phyloP scores from a whole-genome alignment of 2,113 vertebrate species.

The Abramis brama region DNA sequence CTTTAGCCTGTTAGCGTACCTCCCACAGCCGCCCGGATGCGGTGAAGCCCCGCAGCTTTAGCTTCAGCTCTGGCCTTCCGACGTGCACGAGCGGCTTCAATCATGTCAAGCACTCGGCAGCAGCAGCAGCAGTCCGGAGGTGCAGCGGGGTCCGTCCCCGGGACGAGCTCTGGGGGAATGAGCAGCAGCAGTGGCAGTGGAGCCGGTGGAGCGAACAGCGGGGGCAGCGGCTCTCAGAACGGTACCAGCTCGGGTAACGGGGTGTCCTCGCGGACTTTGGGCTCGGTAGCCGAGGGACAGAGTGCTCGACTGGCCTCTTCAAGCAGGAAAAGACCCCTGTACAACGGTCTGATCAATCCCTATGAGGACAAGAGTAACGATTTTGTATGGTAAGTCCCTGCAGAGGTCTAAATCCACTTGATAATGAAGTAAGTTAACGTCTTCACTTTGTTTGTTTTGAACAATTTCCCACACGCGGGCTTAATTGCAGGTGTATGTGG shows the following conservation, averaged over 20 bases:
- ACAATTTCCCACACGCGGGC: not conserved
- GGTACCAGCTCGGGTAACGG: conserved; percentile 68
- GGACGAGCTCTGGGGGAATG: conserved; percentile 73
- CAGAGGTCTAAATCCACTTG: not conserved
- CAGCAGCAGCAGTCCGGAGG: conserved; percentile 71
- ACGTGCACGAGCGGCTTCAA: conserved; percentile 66
- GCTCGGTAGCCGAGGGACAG: conserved; percentile 65
- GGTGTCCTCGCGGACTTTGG: conserved; percentile 69
- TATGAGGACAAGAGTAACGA: conserved; percentile 99
- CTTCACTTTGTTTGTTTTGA: not conserved
- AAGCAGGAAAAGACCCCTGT: conserved; percentile 88
- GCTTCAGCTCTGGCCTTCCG: conserved; percentile 57
- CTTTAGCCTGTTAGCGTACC: conserved; percentile 41
- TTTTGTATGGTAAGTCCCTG: conserved; percentile 89
- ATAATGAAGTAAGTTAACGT: not conserved
- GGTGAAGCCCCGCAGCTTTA: conserved; percentile 42
- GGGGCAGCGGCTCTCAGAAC: conserved; percentile 61
- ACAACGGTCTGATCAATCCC: conserved; percentile 94
- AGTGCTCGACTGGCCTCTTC: conserved; percentile 68
- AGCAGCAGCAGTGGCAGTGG: conserved; percentile 62
- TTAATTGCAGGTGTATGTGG: not conserved
- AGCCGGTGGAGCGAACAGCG: conserved; percentile 59
- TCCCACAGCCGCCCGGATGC: conserved; percentile 71
- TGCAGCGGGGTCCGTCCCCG: conserved; percentile 73
- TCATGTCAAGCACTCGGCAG: conserved; percentile 75